Evolutionary conservation across 2,113 vertebrate genomes (phyloP).

Genomic region (Pterocles gutturalis): DNA sequence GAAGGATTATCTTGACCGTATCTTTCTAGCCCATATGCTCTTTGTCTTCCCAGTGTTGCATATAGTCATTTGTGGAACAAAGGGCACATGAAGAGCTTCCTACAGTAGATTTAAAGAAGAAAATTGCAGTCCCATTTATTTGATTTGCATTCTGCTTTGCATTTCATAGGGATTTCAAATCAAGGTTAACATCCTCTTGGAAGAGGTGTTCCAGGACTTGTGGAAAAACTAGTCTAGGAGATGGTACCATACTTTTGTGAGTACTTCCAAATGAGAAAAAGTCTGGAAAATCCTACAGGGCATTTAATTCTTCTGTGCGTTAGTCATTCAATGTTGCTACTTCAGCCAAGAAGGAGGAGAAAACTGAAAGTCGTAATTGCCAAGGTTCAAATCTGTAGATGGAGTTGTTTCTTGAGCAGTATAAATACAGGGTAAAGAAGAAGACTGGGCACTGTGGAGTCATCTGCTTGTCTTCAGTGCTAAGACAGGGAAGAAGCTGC

Average conservation of each 20-base stretch:
- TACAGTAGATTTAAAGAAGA: neutral
- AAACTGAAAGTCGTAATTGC: neutral
- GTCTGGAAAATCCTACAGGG: neutral
- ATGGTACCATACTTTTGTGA: neutral
- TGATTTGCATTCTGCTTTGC: conserved; percentile 37
- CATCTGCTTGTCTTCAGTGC: neutral
- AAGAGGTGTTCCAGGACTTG: neutral
- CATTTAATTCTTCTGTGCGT: neutral
- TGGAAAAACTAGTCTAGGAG: conserved; percentile 9
- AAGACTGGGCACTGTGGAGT: neutral
- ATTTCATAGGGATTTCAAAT: neutral
- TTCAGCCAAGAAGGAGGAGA: neutral
- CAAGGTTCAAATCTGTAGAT: neutral
- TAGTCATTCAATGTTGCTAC: neutral
- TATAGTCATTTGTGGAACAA: neutral
- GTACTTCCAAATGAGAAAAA: neutral
- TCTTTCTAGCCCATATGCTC: neutral
- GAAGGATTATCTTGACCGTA: neutral
- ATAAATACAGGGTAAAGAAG: neutral
- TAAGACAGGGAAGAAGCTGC: neutral
- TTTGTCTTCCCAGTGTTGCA: neutral
- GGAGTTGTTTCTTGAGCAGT: neutral
- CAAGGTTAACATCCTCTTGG: neutral
- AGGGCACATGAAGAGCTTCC: neutral
- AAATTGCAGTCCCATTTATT: neutral